Evolutionary conservation across 2,888 invertebrate genomes (phyloP).

Genomic region (Drosophila subsilvestris): DNA sequence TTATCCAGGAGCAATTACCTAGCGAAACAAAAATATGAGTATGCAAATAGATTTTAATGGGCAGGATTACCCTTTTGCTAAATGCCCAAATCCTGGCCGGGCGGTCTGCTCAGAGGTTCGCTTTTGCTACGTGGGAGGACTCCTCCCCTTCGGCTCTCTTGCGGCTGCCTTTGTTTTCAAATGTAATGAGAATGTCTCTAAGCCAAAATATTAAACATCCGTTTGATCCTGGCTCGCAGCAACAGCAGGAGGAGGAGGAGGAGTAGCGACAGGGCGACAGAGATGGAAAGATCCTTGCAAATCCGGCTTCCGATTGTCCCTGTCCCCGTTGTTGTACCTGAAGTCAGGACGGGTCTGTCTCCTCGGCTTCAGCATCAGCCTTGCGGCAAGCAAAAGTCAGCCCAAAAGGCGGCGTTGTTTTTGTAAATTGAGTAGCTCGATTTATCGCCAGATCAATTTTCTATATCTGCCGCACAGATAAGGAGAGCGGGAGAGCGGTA

Average conservation of each 20-base stretch:
- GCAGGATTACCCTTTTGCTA: constrained; percentile 80
- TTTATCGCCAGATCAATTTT: constrained; percentile 78
- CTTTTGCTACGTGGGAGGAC: neutral
- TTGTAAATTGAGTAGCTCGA: constrained; percentile 74
- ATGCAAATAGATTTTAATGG: constrained; percentile 82
- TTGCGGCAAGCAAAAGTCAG: constrained; percentile 74
- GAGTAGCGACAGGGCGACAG: neutral
- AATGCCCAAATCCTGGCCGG: constrained; percentile 68
- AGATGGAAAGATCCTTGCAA: constrained; percentile 41
- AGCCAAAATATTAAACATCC: constrained; percentile 82
- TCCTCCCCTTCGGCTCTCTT: neutral
- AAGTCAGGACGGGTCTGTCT: constrained; percentile 52
- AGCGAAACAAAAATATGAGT: constrained; percentile 80
- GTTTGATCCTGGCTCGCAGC: constrained; percentile 62
- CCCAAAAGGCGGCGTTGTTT: constrained; percentile 56
- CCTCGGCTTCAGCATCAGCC: constrained; percentile 2
- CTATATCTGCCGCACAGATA: constrained; percentile 75
- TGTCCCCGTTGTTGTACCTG: constrained; percentile 58
- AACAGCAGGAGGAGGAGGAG: neutral
- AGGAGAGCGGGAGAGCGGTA: constrained; percentile 30
- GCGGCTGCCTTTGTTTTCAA: constrained; percentile 69
- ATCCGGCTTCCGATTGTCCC: constrained; percentile 73
- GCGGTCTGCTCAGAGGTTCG: constrained; percentile 33
- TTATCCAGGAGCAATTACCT: constrained; percentile 82
- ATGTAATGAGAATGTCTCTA: constrained; percentile 82